phyloP scores from a whole-genome alignment of 2,888 invertebrate genomes.

The Pyrochroa serraticornis region DNA sequence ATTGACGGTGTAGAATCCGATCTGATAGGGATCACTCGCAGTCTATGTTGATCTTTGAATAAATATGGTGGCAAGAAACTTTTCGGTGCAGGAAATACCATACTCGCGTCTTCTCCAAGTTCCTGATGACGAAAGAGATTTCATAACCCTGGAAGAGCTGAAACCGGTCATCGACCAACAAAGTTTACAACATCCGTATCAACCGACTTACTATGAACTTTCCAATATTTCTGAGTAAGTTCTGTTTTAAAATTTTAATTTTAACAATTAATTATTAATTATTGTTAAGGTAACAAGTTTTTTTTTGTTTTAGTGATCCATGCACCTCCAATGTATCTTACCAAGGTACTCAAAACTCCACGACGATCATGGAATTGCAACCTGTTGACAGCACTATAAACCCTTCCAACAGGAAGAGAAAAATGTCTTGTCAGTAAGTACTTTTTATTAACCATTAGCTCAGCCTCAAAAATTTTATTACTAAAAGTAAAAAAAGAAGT shows the following conservation, averaged over 20 bases:
- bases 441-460: neutral
- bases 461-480: neutral
- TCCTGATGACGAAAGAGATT: conserved; percentile 54
- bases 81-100: conserved; percentile 54
- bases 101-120: conserved; percentile 56
- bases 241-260: conserved; percentile 12
- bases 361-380: conserved; percentile 47
- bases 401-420: conserved; percentile 57
- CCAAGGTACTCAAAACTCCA: conserved; percentile 41
- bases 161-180: conserved; percentile 49
- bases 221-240: conserved; percentile 56
- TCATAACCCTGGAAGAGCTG: conserved; percentile 56
- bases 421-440: conserved; percentile 62
- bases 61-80: conserved; percentile 56
- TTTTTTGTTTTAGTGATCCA: conserved; percentile 50
- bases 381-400: conserved; percentile 48
- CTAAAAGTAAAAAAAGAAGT: too few species aligned
- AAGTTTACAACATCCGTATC: conserved; percentile 43
- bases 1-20: conserved; percentile 20
- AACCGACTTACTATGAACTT: conserved; percentile 53
- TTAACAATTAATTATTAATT: conserved; percentile 8
- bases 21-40: too few species aligned
- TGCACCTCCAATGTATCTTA: conserved; percentile 48
- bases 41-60: conserved; percentile 4
- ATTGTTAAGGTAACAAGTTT: too few species aligned